These are phyloP conservation scores for Holacanthella duospinosa DNA, from an alignment of 2,888 invertebrate genomes.

Conservation along the genomic window DNA sequence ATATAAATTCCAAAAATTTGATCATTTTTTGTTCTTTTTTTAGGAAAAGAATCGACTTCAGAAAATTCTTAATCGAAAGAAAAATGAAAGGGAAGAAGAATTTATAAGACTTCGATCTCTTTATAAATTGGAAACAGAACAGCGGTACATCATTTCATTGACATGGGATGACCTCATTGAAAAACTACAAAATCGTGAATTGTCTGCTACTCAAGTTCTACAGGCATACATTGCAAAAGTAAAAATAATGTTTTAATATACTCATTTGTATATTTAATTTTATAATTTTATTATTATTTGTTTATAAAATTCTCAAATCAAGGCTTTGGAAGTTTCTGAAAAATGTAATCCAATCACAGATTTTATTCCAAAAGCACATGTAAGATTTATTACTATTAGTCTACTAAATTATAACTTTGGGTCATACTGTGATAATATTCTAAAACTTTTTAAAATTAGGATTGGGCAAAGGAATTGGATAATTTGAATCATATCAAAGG, in stretches of 20 bases:
- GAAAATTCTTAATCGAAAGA: conserved; percentile 22
- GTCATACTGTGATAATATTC: neutral
- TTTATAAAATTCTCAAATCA: conserved; percentile 5
- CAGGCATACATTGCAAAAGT: conserved; percentile 35
- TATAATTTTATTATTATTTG: no score
- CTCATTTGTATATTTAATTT: no score
- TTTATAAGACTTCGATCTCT: conserved; percentile 20
- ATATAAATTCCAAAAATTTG: no score
- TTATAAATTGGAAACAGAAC: conserved; percentile 23
- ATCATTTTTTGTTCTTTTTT: neutral
- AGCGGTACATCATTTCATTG: conserved; percentile 26
- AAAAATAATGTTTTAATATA: neutral
- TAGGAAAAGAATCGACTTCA: conserved; percentile 25
- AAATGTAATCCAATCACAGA: conserved; percentile 39
- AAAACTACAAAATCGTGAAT: conserved; percentile 27
- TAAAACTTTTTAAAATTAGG: conserved; percentile 11
- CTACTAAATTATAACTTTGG: neutral
- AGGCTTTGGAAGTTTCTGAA: conserved; percentile 38
- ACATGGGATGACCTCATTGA: conserved; percentile 27
- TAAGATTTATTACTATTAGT: conserved; percentile 9
- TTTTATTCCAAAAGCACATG: conserved; percentile 39
- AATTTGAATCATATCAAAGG: conserved; percentile 26
- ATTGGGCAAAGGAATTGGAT: conserved; percentile 30
- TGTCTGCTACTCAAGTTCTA: conserved; percentile 30
- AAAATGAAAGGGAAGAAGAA: conserved; percentile 21